Conservation (phyloP, 2,888 invertebrate species). For the Toxonevra muliebris region DNA sequence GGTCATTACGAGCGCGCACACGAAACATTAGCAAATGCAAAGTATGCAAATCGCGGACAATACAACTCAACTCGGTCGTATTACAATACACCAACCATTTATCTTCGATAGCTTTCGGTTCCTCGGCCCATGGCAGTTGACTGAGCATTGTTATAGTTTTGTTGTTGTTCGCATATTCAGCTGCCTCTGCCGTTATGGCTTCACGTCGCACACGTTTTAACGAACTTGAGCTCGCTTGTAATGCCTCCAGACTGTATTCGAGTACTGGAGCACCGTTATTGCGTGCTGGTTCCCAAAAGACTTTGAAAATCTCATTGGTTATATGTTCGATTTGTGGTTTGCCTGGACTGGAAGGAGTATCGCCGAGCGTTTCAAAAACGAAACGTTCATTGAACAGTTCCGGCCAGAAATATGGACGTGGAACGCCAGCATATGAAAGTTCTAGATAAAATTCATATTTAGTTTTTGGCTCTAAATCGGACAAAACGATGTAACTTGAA, state of each 20-base stretch:
- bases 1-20: conserved; percentile 78
- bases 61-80: conserved; percentile 84
- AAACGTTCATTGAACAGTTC: conserved; percentile 70
- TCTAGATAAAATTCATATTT: conserved; percentile 79
- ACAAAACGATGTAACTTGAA: conserved; percentile 43
- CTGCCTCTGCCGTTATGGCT: conserved; percentile 25
- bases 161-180: conserved; percentile 20
- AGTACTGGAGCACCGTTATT: conserved; percentile 80
- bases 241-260: conserved; percentile 80
- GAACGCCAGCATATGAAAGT: conserved; percentile 70
- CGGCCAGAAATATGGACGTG: conserved; percentile 77
- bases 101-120: conserved; percentile 66
- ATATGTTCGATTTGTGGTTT: conserved; percentile 78
- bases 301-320: conserved; percentile 77
- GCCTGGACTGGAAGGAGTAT: conserved; percentile 82
- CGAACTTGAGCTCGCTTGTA: conserved; percentile 53
- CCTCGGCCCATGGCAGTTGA: conserved; percentile 69
- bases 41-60: conserved; percentile 72
- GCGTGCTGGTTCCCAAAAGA: conserved; percentile 82
- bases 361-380: conserved; percentile 80
- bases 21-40: conserved; percentile 75
- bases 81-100: conserved; percentile 77
- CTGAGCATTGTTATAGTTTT: conserved; percentile 40
- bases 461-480: conserved; percentile 75
- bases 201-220: conserved; percentile 44